Evolutionary conservation across 2,797 vertebrate species (phyloP).

Genomic region (Perodicticus potto): DNA sequence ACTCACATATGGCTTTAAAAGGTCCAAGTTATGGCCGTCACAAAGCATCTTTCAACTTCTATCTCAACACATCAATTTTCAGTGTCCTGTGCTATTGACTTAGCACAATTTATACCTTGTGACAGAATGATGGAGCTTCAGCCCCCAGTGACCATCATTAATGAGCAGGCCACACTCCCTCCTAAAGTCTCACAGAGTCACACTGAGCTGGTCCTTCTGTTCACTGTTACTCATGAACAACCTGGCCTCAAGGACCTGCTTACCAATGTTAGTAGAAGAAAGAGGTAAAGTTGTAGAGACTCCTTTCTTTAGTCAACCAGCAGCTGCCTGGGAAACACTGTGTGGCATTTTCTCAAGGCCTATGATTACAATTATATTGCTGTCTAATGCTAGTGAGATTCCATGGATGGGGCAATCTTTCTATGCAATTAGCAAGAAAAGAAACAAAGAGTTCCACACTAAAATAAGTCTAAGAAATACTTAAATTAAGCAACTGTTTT

Average conservation of each 20-base stretch:
- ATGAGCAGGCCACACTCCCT: not conserved
- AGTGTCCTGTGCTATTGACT: not conserved
- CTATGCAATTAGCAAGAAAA: not conserved
- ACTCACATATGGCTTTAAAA: not conserved
- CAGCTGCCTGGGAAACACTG: not conserved
- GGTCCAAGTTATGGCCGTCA: not conserved
- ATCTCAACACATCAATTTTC: not conserved
- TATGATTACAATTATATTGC: not conserved
- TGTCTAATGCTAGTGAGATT: not conserved
- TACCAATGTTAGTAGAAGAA: not conserved
- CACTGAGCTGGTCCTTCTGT: not conserved
- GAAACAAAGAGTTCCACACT: not conserved
- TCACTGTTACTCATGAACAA: not conserved
- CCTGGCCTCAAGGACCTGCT: not conserved
- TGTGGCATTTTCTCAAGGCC: not conserved
- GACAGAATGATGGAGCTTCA: not conserved
- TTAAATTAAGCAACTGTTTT: not conserved
- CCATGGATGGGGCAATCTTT: not conserved
- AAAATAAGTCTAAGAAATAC: not conserved
- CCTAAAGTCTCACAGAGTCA: not conserved
- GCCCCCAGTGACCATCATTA: not conserved
- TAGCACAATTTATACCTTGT: not conserved
- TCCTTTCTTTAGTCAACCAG: not conserved
- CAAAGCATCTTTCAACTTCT: constrained; percentile 10
- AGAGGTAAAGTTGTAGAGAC: not conserved